Evolutionary conservation across 2,888 invertebrate species (phyloP).

Genomic region (Diplolepis rosae): DNA sequence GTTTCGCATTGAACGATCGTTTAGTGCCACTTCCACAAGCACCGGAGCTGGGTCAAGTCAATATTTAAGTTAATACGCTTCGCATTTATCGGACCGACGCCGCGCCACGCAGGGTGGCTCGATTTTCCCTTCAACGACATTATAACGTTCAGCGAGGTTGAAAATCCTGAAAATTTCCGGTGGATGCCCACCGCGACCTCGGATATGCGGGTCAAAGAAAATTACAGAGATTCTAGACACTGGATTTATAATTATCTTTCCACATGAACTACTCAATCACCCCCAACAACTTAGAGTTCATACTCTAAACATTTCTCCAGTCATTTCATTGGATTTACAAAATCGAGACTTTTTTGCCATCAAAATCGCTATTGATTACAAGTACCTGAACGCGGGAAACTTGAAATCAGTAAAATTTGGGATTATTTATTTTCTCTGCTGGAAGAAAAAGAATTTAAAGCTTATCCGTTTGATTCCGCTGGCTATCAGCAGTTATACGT

Average conservation of each 20-base stretch:
- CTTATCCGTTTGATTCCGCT: no score
- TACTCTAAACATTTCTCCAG: neutral
- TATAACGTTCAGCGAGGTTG: slow-evolving; percentile 24
- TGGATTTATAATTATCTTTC: neutral
- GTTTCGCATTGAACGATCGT: slow-evolving; percentile 60
- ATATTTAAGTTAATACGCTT: slow-evolving; percentile 64
- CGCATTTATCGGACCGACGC: slow-evolving; percentile 49
- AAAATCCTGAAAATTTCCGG: slow-evolving; percentile 24
- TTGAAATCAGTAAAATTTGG: no score
- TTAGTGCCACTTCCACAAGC: slow-evolving; percentile 61
- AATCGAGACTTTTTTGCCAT: no score
- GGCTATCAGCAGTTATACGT: no score
- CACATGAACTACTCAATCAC: neutral
- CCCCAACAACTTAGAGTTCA: neutral
- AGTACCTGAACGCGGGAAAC: no score
- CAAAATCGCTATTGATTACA: no score
- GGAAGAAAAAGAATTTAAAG: no score
- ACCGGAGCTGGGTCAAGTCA: slow-evolving; percentile 61
- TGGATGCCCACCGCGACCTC: neutral
- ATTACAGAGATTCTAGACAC: neutral
- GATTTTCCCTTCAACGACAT: slow-evolving; percentile 12
- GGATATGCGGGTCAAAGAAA: neutral
- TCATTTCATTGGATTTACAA: neutral
- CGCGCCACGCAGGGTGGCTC: slow-evolving; percentile 20
- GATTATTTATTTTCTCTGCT: no score